A percentile compares a stretch with the other conserved stretches of the same genome.
These are phyloP conservation scores for Sphecodes monilicornis DNA, from an alignment of 2,888 invertebrate species.

Conservation along the genomic window DNA sequence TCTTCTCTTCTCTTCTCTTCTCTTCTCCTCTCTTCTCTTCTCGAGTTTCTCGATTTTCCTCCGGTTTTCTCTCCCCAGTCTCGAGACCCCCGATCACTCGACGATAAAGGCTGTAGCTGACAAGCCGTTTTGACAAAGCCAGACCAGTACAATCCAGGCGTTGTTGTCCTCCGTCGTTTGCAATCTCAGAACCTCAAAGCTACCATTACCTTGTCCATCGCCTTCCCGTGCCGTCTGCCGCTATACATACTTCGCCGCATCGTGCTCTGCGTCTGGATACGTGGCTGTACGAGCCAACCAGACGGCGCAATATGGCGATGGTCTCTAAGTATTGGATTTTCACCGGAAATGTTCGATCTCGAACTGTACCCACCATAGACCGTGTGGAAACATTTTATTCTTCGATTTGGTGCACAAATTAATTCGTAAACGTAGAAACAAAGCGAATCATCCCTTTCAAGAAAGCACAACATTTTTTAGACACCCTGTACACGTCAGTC, in stretches of 20 bases:
- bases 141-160: constrained; percentile 51
- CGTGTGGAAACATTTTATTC: no score
- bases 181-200: constrained; percentile 76
- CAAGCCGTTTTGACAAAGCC: constrained; percentile 81
- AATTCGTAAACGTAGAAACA: no score
- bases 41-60: constrained; percentile 31
- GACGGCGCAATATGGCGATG: background rate
- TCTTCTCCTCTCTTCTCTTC: constrained; percentile 27
- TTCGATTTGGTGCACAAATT: no score
- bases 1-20: constrained; percentile 27
- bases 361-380: no score
- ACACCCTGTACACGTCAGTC: no score
- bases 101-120: constrained; percentile 81
- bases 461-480: no score
- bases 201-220: constrained; percentile 23
- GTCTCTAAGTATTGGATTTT: background rate
- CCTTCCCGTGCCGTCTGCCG: background rate
- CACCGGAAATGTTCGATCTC: no score
- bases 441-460: no score
- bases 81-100: constrained; percentile 62
- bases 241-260: constrained; percentile 13
- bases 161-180: constrained; percentile 71
- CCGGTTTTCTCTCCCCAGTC: constrained; percentile 35
- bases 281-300: constrained; percentile 14
- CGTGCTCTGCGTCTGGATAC: background rate